Base-by-base conservation (phyloP, 2,888 invertebrate species). In the Buathra laborator region DNA sequence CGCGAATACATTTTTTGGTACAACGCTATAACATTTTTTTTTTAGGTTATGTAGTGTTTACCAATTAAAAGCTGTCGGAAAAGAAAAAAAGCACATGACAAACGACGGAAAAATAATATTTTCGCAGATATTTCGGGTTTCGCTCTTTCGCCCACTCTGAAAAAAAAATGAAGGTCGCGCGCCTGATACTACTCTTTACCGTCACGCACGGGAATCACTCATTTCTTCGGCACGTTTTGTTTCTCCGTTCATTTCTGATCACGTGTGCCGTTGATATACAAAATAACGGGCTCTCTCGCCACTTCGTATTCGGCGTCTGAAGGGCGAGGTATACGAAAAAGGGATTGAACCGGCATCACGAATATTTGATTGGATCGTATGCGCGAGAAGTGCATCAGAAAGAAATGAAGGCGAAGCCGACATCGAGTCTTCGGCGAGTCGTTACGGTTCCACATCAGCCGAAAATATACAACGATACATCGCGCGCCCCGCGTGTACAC, bases 341-440 rank as follows among this genome's bases (percentile, higher is more conserved):
- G 66, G 70, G 66, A 56, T 67, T 56, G n/a, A 29, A 24, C 37
- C 37, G 48, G 53, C 37, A 80, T 64, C 72, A 64, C 59, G 78
- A 86, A 87, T 85, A 82, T 90, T 90, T 88, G 89, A 90, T 90
- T 89, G 90, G 90, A 89, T 89, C 88, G 86, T 88, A 9, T 88
- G 79, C 83, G 66, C 76, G 80, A 70, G 48, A 74, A 83, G 64
- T 74, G 74, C 53, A 53, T 75, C 64, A 77, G 81, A 85, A 37
- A 80, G 70, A 79, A 75, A 77, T 74, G 79, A 71, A 66, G 75
- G 56, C 84, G 64, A 81, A 68, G 79, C 80, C 84, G 86, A 77
- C 86, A 71, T 81, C 62, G 82, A 64, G 79, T 70, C 86, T 83
- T 77, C 64, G 19, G 79, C 37, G 37, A 74, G 78, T 71, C 59